Conservation (phyloP, 2,888 invertebrate genomes). For the Pseudolycoriella hygida region DNA sequence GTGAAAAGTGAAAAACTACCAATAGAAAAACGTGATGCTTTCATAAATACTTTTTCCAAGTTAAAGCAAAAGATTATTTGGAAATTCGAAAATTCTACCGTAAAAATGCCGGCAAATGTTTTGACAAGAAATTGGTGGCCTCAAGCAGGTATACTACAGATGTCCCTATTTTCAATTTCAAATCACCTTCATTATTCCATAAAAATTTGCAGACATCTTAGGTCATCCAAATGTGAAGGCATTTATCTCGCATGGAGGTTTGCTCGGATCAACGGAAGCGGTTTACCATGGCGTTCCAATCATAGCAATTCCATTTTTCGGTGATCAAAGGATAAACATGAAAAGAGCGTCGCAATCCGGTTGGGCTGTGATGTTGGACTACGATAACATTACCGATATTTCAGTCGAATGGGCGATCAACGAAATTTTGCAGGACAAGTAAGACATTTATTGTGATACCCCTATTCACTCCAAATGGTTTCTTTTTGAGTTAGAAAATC, state of each 20-base stretch:
- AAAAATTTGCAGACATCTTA: too few relatives aligned
- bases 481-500: too few relatives aligned
- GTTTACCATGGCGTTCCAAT: conserved; percentile 28
- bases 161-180: too few relatives aligned
- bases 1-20: conserved; percentile 5
- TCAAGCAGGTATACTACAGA: conserved; percentile 24
- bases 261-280: conserved; percentile 31
- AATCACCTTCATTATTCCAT: too few relatives aligned
- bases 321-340: conserved; percentile 21
- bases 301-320: conserved; percentile 26
- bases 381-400: conserved; percentile 14
- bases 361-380: conserved; percentile 14
- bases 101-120: conserved; percentile 16
- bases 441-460: too few relatives aligned
- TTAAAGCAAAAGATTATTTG: conserved; percentile 10
- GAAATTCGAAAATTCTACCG: conserved; percentile 11
- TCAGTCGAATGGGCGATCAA: conserved; percentile 11
- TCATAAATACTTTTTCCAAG: conserved; percentile 4
- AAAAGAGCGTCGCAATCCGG: conserved; percentile 13
- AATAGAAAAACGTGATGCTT: neutral
- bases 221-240: conserved; percentile 31
- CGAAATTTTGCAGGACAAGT: conserved; percentile 14
- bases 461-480: too few relatives aligned
- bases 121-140: conserved; percentile 24
- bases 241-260: conserved; percentile 36